Evolutionary conservation across 2,113 vertebrate genomes (phyloP).

Genomic region (Delphinapterus leucas): DNA sequence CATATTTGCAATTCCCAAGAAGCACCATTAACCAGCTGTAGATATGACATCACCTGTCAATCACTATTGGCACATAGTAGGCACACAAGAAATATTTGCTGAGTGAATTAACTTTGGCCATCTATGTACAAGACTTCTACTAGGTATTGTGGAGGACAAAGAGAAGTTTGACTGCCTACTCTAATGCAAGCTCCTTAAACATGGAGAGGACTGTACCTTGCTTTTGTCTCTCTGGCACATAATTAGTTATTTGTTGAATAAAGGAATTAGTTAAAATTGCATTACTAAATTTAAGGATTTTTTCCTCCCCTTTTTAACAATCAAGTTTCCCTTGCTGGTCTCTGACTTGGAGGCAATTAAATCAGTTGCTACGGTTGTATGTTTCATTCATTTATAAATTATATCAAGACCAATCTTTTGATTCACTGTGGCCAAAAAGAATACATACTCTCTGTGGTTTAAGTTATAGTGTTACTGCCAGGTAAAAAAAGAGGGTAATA

Average conservation of each 20-base stretch:
- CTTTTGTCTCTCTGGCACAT: neutral
- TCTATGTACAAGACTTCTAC: neutral
- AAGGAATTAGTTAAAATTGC: constrained; percentile 1
- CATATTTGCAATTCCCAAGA: constrained; percentile 6
- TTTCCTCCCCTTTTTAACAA: neutral
- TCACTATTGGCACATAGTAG: neutral
- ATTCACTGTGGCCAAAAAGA: neutral
- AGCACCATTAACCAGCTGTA: neutral
- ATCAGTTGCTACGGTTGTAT: neutral
- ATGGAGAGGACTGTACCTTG: neutral
- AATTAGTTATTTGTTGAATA: neutral
- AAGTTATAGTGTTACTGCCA: neutral
- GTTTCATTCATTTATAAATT: constrained; percentile 12
- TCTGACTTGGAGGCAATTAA: constrained; percentile 20
- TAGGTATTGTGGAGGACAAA: neutral
- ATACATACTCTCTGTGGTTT: constrained; percentile 5
- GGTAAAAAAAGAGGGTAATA: neutral
- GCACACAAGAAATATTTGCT: neutral
- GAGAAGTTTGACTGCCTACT: neutral
- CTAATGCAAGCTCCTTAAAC: neutral
- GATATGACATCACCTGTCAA: neutral
- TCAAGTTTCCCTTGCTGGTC: neutral
- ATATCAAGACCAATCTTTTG: neutral
- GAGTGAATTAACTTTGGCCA: constrained; percentile 21
- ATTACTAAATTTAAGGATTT: constrained; percentile 9